These are phyloP conservation scores for Trichonephila clavipes DNA, from an alignment of 1,140 invertebrate genomes.

Conservation along the genomic window DNA sequence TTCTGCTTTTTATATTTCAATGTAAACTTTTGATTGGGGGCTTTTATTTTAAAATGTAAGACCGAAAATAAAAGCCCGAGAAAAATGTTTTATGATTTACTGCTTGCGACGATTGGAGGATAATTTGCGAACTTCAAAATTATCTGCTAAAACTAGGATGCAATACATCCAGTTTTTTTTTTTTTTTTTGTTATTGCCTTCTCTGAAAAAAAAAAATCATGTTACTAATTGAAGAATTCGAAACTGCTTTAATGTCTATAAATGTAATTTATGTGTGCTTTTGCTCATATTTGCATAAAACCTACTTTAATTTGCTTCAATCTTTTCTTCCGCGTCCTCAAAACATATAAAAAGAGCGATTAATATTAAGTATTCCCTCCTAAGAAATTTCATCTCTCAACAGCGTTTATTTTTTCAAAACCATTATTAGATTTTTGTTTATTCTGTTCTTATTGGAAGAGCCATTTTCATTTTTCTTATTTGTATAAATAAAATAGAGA, in stretches of 20 bases:
- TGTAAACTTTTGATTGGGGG: constrained; percentile 1
- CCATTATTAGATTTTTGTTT: background rate
- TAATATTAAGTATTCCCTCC: constrained; percentile 10
- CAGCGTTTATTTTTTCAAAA: background rate
- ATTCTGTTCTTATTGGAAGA: constrained; percentile 1
- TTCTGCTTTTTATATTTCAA: background rate
- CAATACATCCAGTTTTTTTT: background rate
- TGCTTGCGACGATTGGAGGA: background rate
- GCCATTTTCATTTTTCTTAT: background rate
- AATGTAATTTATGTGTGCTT: background rate
- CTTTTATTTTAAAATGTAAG: background rate
- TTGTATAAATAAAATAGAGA: constrained; percentile 41
- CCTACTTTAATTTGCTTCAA: background rate
- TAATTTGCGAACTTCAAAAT: too few relatives aligned
- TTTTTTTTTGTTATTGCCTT: too few relatives aligned
- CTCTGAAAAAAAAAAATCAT: background rate
- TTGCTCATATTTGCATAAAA: constrained; percentile 11
- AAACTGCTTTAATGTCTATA: background rate
- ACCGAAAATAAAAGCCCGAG: background rate
- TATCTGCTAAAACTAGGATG: background rate
- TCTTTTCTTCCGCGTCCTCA: background rate
- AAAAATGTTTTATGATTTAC: background rate
- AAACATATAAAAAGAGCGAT: background rate
- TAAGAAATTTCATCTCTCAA: constrained; percentile 37
- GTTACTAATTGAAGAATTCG: background rate